These are phyloP conservation scores for Montipora foliosa DNA, from an alignment of 64 coral and sea anemone genomes.

Conservation along the genomic window DNA sequence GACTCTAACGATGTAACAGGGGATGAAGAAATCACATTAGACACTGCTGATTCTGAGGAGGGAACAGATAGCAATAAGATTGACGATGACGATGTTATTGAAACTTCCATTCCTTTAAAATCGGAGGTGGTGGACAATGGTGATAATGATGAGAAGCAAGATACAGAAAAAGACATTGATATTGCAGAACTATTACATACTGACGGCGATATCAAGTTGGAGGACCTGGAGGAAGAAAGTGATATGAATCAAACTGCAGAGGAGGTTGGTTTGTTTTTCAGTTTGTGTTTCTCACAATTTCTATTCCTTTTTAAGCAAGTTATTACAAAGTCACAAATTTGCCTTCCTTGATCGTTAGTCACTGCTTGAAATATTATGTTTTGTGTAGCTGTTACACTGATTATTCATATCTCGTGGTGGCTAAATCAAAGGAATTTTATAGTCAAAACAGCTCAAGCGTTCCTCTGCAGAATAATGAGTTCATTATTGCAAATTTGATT, in stretches of 20 bases:
- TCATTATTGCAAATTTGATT: too few relatives aligned
- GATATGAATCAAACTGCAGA: background rate
- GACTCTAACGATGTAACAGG: slow-evolving; percentile 3
- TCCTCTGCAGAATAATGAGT: too few relatives aligned
- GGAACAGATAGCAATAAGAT: slow-evolving; percentile 43
- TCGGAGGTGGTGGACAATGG: slow-evolving; percentile 27
- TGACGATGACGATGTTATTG: background rate
- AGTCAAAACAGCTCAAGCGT: too few relatives aligned
- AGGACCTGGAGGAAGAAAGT: slow-evolving; percentile 53
- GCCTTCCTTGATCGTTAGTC: too few relatives aligned
- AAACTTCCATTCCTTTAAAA: slow-evolving; percentile 10
- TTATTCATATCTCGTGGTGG: too few relatives aligned
- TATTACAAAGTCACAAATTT: too few relatives aligned
- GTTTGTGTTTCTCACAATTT: background rate
- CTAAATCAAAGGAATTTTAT: too few relatives aligned
- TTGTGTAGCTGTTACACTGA: too few relatives aligned
- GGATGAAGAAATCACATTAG: background rate
- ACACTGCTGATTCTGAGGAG: slow-evolving; percentile 5
- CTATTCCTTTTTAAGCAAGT: too few relatives aligned
- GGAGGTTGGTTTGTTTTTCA: background rate
- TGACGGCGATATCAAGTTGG: slow-evolving; percentile 56
- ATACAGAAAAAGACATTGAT: slow-evolving; percentile 21
- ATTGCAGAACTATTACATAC: slow-evolving; percentile 27
- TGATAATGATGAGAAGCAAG: slow-evolving; percentile 9
- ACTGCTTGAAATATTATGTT: too few relatives aligned